phyloP scores from a whole-genome alignment of 2,888 invertebrate species.

The Germaria angustata region DNA sequence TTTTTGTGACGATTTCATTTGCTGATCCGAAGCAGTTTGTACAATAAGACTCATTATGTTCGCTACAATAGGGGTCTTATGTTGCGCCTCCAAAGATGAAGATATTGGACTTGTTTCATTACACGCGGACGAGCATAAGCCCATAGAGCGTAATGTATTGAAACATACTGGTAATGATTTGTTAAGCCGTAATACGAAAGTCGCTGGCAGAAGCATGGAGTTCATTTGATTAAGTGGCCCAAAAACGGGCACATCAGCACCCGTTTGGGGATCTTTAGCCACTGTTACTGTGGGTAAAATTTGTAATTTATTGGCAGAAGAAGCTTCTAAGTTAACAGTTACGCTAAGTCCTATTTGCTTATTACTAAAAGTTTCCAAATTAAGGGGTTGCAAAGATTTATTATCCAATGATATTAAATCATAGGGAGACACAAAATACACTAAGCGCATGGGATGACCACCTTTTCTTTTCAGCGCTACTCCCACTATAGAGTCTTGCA shows the following conservation, averaged over 20 bases:
- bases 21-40: slow-evolving; percentile 87
- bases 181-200: slow-evolving; percentile 89
- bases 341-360: slow-evolving; percentile 91
- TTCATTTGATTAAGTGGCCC: slow-evolving; percentile 90
- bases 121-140: slow-evolving; percentile 71
- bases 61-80: slow-evolving; percentile 52
- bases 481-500: slow-evolving; percentile 94
- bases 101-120: slow-evolving; percentile 41
- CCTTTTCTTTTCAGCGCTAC: slow-evolving; percentile 90
- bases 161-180: slow-evolving; percentile 93
- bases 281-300: slow-evolving; percentile 76
- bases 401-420: slow-evolving; percentile 90
- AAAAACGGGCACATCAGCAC: slow-evolving; percentile 88
- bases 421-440: slow-evolving; percentile 96
- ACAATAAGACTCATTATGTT: slow-evolving; percentile 84
- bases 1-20: slow-evolving; percentile 86
- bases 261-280: slow-evolving; percentile 77
- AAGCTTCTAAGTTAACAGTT: slow-evolving; percentile 93
- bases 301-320: slow-evolving; percentile 86
- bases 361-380: slow-evolving; percentile 85
- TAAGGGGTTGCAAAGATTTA: slow-evolving; percentile 87
- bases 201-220: slow-evolving; percentile 93
- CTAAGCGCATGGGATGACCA: slow-evolving; percentile 95
- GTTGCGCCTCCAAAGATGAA: slow-evolving; percentile 44
- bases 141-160: slow-evolving; percentile 85